Base-by-base conservation (phyloP, 2,797 vertebrate genomes). In the Myotis vivesi region DNA sequence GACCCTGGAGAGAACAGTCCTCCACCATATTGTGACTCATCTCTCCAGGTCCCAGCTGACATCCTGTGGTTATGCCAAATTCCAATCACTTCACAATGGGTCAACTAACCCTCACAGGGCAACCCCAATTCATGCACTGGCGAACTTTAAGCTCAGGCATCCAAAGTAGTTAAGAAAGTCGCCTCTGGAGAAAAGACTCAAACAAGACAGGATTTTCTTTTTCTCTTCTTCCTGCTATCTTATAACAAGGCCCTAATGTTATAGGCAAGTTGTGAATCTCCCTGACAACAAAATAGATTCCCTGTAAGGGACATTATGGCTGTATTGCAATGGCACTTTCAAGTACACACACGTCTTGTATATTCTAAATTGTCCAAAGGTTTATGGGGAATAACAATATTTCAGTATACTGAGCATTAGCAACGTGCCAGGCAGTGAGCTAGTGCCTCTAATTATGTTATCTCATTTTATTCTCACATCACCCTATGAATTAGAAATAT, bases 231-330 rank as follows among this genome's bases (percentile, higher is more conserved):
- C 38, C 46, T 88, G 46, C 23, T 88, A 41, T 79, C 85, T 88
- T 76, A 89, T 85, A 92, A 91, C 80, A 96, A 94, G 44, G 86
- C 94, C 93, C 89, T 95, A 92, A 96, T 92, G 96, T 95, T 91
- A 96, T 59, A 92, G 62, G 91, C 41, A 95, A 96, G 87, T 88
- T 94, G 66, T 96, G 88, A 93, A 94, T 96, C 69, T 94, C 69
- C 72, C 75, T 94, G 90, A 95, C 96, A 95, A 97, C 64, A 94
- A 96, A 96, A 92, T 93, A 91, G 95, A 95, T 93, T 95, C 92
- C 84, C 72, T 91, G 62, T 92, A 89, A 95, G 46, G 73, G 87
- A 95, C 46, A 62, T n/a, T 81, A 84, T 23, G 55, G 87, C 38
- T 97, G 95, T 96, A 89, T 33, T 93, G 73, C 38, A 93, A 76